Percentiles rank a stretch among this genome's conserved stretches.
phyloP scores from a whole-genome alignment of 1,140 invertebrate species.

The Drosophila takahashii region DNA sequence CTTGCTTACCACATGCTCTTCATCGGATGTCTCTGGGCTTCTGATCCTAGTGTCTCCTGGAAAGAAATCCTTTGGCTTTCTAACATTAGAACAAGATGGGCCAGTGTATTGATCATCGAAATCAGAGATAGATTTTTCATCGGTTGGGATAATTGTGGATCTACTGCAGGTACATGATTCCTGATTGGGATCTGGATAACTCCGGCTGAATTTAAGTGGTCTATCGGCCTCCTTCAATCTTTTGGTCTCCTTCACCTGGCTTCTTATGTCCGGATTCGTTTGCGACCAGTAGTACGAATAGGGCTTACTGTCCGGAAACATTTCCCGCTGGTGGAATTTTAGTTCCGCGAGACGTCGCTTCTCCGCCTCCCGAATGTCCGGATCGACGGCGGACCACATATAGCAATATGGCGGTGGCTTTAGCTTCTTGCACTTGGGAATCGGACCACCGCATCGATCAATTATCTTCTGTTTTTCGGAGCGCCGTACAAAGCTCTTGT shows the following conservation, averaged over 20 bases:
- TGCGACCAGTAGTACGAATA: conserved; percentile 6
- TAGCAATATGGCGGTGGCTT: conserved; percentile 28
- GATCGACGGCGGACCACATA: conserved; percentile 26
- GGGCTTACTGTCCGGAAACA: neutral
- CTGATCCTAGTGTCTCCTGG: neutral
- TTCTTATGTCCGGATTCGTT: neutral
- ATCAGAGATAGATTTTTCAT: neutral
- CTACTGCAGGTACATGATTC: neutral
- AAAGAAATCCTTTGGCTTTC: neutral
- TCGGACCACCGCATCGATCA: neutral
- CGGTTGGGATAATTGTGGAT: neutral
- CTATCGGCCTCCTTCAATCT: neutral
- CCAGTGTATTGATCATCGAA: neutral
- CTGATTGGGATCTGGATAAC: neutral
- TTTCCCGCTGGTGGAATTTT: neutral
- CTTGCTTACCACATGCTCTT: neutral
- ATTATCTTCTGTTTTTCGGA: conserved; percentile 12
- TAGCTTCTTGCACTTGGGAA: neutral
- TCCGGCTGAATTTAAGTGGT: neutral
- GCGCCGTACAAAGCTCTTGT: conserved; percentile 9
- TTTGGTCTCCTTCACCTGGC: neutral
- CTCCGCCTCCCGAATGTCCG: conserved; percentile 12
- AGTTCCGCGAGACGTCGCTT: conserved; percentile 8
- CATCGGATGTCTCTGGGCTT: neutral
- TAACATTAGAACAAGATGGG: neutral